These are phyloP conservation scores for Dryadula phaetusa DNA, from an alignment of 2,888 invertebrate species.

Conservation along the genomic window DNA sequence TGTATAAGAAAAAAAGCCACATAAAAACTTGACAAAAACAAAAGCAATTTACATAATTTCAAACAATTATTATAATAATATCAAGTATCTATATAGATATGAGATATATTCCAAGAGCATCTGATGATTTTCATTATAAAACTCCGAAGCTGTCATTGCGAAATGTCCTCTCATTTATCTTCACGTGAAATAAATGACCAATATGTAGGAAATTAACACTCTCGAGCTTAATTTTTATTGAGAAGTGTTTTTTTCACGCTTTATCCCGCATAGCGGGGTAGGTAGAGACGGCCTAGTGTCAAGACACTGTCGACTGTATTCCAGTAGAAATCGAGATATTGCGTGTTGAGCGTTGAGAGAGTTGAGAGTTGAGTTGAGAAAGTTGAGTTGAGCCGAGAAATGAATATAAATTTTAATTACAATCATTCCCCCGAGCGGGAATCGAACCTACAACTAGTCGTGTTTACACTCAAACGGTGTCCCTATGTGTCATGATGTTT, in stretches of 20 bases:
- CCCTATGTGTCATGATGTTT: no score
- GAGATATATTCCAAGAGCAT: not conserved
- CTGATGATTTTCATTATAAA: not conserved
- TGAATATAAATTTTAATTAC: no score
- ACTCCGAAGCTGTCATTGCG: constrained; percentile 38
- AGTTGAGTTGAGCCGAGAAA: no score
- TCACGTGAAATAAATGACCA: constrained; percentile 53
- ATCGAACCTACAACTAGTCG: no score
- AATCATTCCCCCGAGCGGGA: no score
- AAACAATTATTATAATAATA: not conserved
- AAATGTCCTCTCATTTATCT: constrained; percentile 47
- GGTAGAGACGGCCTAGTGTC: not conserved
- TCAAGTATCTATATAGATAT: not conserved
- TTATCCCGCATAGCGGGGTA: not conserved
- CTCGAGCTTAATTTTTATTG: not conserved
- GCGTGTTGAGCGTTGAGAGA: no score
- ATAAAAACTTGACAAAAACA: not conserved
- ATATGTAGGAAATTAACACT: constrained; percentile 44
- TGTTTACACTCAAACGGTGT: no score
- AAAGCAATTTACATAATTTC: not conserved
- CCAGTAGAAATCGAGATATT: no score
- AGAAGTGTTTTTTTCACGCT: not conserved
- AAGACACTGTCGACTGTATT: not conserved
- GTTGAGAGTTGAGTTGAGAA: no score
- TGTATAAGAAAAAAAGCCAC: no score